These are phyloP conservation scores for Chlorodrepanis virens DNA, from an alignment of 2,113 vertebrate species.

Conservation along the genomic window DNA sequence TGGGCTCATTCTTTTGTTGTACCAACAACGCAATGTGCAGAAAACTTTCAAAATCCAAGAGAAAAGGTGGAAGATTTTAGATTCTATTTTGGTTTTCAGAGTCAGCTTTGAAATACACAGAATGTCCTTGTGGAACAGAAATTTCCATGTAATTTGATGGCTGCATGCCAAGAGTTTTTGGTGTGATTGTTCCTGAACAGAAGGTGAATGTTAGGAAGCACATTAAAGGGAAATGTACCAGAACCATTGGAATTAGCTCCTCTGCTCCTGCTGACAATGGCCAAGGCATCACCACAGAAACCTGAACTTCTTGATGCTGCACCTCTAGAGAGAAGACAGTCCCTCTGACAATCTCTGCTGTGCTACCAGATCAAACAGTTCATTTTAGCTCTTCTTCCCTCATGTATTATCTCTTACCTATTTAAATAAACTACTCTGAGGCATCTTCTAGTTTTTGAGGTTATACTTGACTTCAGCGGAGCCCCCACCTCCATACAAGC, in stretches of 20 bases:
- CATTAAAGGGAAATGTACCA: neutral
- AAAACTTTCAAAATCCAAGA: neutral
- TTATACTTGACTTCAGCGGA: neutral
- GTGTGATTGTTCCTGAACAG: neutral
- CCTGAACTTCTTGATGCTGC: neutral
- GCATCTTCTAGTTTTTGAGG: neutral
- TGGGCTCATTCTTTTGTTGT: neutral
- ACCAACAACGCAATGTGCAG: neutral
- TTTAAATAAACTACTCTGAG: neutral
- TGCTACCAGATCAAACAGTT: neutral
- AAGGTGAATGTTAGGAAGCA: neutral
- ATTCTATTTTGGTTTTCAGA: neutral
- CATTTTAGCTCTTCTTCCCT: neutral
- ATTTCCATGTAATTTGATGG: neutral
- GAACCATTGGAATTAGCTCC: neutral
- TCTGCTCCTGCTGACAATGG: neutral
- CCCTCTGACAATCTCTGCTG: neutral
- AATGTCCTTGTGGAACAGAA: neutral
- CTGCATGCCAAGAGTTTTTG: neutral
- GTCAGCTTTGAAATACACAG: neutral
- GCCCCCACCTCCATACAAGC: neutral
- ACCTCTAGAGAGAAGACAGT: neutral
- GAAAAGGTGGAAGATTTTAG: neutral
- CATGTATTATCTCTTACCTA: neutral
- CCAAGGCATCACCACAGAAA: neutral